These are phyloP conservation scores for Aplysina aerophoba DNA, from an alignment of 37 sponge, comb jelly and placozoan genomes.

Conservation along the genomic window DNA sequence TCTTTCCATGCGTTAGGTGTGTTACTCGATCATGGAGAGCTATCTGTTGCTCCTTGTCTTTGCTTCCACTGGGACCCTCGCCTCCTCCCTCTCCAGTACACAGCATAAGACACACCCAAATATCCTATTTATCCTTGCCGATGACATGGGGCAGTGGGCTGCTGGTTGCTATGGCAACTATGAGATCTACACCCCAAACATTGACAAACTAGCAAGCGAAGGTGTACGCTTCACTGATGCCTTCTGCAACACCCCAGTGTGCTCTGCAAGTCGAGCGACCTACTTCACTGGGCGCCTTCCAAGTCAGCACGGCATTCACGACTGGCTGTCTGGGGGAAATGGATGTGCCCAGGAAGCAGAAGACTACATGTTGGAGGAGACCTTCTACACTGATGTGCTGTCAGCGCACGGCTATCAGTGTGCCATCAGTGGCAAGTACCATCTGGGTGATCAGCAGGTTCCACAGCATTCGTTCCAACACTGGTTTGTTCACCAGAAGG, in stretches of 20 bases:
- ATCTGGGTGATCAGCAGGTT: slow-evolving; percentile 59
- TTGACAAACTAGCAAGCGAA: slow-evolving; percentile 75
- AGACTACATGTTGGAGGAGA: slow-evolving; percentile 56
- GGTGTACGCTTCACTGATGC: slow-evolving; percentile 71
- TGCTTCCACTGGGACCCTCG: too few relatives aligned
- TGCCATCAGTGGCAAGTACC: slow-evolving; percentile 75
- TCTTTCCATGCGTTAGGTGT: neutral
- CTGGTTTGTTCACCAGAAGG: slow-evolving; percentile 80
- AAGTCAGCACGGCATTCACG: slow-evolving; percentile 74
- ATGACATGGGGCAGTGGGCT: slow-evolving; percentile 76
- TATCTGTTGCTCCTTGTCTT: neutral
- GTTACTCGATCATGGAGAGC: neutral
- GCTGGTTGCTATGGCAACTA: slow-evolving; percentile 68
- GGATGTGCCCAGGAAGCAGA: slow-evolving; percentile 57
- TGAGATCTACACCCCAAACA: slow-evolving; percentile 65
- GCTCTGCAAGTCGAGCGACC: slow-evolving; percentile 70
- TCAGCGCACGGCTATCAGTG: slow-evolving; percentile 50
- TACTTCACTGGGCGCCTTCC: slow-evolving; percentile 73
- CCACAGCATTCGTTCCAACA: slow-evolving; percentile 71
- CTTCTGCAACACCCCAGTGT: slow-evolving; percentile 78
- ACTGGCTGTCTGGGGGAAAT: slow-evolving; percentile 74
- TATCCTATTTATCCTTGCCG: slow-evolving; percentile 59
- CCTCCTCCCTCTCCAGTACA: neutral
- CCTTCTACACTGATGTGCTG: slow-evolving; percentile 69
- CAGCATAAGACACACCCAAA: slow-evolving; percentile 35